Conservation (phyloP, 2,888 invertebrate species). For the Liopterus haemorrhoidalis region DNA sequence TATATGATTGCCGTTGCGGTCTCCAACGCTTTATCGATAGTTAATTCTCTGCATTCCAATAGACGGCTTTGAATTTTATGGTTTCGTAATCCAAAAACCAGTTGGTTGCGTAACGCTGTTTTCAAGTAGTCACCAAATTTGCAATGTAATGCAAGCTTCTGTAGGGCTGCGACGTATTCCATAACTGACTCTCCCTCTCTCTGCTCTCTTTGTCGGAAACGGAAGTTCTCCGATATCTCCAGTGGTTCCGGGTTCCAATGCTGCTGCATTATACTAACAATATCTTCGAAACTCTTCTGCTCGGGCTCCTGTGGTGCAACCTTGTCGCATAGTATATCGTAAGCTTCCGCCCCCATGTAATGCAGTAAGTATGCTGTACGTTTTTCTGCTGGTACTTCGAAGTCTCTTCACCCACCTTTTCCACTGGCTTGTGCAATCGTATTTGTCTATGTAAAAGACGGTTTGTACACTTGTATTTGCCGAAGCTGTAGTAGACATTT, state of each 20-base stretch:
- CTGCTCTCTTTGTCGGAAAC: conserved; percentile 30
- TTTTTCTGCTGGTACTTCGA: conserved; percentile 9
- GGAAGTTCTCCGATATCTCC: conserved; percentile 31
- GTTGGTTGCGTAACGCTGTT: conserved; percentile 30
- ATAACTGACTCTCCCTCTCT: conserved; percentile 24
- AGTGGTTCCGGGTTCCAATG: conserved; percentile 25
- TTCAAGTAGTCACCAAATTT: conserved; percentile 30
- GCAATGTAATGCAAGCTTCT: conserved; percentile 25
- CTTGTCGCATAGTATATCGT: conserved; percentile 18
- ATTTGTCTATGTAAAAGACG: too few species aligned
- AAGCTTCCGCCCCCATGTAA: conserved; percentile 24
- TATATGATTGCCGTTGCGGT: conserved; percentile 25
- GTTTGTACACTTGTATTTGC: too few species aligned
- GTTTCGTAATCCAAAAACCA: conserved; percentile 30
- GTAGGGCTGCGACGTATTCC: conserved; percentile 25
- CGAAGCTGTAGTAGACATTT: too few species aligned
- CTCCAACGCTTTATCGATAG: conserved; percentile 23
- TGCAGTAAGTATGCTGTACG: conserved; percentile 17
- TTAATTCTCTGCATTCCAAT: conserved; percentile 27
- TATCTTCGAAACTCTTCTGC: neutral
- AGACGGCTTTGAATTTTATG: conserved; percentile 27
- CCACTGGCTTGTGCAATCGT: too few species aligned
- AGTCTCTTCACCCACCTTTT: conserved; percentile 20
- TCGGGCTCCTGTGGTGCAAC: conserved; percentile 7
- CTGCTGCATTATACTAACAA: conserved; percentile 5